A percentile compares a stretch with the other conserved stretches of the same genome.
phyloP scores from a whole-genome alignment of 1,140 invertebrate genomes.

The Ooceraea biroi region DNA sequence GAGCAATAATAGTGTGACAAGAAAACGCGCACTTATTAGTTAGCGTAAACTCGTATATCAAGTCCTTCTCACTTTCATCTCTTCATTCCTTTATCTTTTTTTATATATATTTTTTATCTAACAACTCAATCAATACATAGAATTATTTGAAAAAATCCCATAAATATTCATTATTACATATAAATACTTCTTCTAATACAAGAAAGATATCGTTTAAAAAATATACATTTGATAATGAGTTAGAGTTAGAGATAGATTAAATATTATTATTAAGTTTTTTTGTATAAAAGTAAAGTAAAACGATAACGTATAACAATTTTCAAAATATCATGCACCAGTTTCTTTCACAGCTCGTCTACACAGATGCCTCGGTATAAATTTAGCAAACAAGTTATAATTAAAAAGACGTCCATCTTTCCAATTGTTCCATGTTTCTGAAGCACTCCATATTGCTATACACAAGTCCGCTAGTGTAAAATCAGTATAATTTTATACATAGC shows the following conservation, averaged over 20 bases:
- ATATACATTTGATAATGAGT: no score
- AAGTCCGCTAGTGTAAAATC: slow-evolving; percentile 51
- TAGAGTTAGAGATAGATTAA: no score
- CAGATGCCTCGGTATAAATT: neutral
- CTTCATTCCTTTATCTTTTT: neutral
- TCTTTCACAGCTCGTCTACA: neutral
- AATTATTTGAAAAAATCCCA: neutral
- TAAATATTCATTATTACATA: no score
- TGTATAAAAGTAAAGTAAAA: no score
- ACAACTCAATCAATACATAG: slow-evolving; percentile 6
- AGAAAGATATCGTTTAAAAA: no score
- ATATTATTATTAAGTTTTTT: no score
- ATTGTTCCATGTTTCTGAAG: neutral
- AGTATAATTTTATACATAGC: slow-evolving; percentile 48
- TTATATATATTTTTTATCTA: slow-evolving; percentile 18
- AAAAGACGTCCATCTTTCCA: neutral
- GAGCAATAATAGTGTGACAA: slow-evolving; percentile 67
- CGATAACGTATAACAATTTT: no score
- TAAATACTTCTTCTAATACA: no score
- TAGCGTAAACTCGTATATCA: slow-evolving; percentile 12
- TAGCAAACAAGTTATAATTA: neutral
- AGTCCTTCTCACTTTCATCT: neutral
- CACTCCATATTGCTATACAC: neutral
- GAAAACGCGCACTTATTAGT: slow-evolving; percentile 32
- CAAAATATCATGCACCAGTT: no score